Evolutionary conservation across 2,797 vertebrate species (phyloP).

Genomic region (Lerista edwardsae): DNA sequence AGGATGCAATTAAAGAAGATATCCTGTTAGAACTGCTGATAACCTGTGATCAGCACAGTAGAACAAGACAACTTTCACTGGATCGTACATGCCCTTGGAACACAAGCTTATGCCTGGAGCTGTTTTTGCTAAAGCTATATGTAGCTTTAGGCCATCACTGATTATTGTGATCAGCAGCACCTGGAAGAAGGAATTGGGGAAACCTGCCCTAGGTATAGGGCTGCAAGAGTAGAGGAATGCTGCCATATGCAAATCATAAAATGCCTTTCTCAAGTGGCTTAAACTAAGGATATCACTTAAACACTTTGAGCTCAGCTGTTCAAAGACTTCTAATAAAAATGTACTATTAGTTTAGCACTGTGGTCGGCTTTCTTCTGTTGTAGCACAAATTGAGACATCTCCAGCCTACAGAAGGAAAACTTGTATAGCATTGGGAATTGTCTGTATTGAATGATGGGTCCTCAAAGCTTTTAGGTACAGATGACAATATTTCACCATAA

Average conservation of each 20-base stretch:
- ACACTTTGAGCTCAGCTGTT: background rate
- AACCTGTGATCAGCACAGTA: background rate
- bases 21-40: background rate
- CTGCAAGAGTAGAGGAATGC: background rate
- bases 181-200: background rate
- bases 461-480: too few relatives aligned
- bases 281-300: background rate
- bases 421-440: background rate
- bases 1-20: background rate
- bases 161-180: too few relatives aligned
- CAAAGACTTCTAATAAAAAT: conserved; percentile 13
- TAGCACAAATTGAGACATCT: background rate
- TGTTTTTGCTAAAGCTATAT: background rate
- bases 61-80: background rate
- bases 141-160: background rate
- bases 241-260: background rate
- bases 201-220: too few relatives aligned
- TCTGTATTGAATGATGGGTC: too few relatives aligned
- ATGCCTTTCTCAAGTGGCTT: background rate
- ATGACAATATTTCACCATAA: too few relatives aligned
- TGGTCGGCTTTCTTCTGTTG: background rate
- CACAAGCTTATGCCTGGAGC: background rate
- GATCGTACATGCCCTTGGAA: background rate
- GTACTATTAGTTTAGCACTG: background rate
- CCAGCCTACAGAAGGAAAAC: background rate